Evolutionary conservation across 2,888 invertebrate genomes (phyloP).

Genomic region (Chrysolina haemoptera): DNA sequence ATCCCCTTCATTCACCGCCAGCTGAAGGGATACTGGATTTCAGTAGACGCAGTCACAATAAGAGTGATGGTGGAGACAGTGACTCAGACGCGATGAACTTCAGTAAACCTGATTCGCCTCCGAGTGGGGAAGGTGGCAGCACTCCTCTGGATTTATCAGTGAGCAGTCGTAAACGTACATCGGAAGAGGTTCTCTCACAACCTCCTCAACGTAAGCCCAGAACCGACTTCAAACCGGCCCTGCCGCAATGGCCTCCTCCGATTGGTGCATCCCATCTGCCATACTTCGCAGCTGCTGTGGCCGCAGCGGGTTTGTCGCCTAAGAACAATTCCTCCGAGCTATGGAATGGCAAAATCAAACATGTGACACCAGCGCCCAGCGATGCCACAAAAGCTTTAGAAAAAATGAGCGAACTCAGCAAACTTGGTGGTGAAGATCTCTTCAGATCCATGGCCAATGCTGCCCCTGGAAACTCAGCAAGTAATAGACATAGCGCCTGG

Average conservation of each 20-base stretch:
- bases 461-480: slow-evolving; percentile 71
- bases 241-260: slow-evolving; percentile 84
- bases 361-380: slow-evolving; percentile 77
- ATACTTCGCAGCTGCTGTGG: slow-evolving; percentile 85
- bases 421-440: slow-evolving; percentile 85
- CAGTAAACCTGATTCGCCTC: slow-evolving; percentile 77
- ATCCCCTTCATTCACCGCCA: slow-evolving; percentile 74
- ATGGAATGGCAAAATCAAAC: slow-evolving; percentile 88
- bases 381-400: slow-evolving; percentile 91
- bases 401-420: slow-evolving; percentile 92
- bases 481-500: slow-evolving; percentile 90
- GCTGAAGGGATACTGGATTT: slow-evolving; percentile 83
- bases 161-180: slow-evolving; percentile 79
- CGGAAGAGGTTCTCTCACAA: slow-evolving; percentile 74
- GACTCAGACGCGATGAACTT: slow-evolving; percentile 82
- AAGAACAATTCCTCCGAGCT: slow-evolving; percentile 74
- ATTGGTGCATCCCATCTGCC: slow-evolving; percentile 83
- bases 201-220: slow-evolving; percentile 80
- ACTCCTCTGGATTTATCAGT: slow-evolving; percentile 88
- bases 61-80: slow-evolving; percentile 66
- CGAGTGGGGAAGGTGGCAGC: slow-evolving; percentile 71
- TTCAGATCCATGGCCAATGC: slow-evolving; percentile 77
- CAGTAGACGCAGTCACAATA: slow-evolving; percentile 75
- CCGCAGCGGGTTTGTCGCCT: slow-evolving; percentile 80
- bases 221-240: slow-evolving; percentile 77